Conservation (phyloP, 2,113 vertebrate genomes). For the Ptychochromis oligacanthus region DNA sequence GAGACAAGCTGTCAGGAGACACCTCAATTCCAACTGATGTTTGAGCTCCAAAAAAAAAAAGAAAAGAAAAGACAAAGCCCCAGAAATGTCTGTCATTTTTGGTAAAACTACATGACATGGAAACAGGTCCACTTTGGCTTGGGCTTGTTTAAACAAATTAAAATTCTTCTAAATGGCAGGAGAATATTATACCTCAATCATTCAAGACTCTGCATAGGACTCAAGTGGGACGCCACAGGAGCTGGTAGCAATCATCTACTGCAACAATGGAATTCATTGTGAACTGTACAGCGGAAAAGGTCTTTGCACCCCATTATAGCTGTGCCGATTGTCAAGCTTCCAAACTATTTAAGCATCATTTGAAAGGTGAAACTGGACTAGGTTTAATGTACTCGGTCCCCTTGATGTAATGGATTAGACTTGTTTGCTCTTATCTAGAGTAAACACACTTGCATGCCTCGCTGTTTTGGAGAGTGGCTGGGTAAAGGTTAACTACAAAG, state of each 20-base stretch:
- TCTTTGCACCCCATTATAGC: slow-evolving; percentile 7
- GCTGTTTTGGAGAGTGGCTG: slow-evolving; percentile 52
- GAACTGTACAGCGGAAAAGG: slow-evolving; percentile 1
- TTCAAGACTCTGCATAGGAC: not conserved
- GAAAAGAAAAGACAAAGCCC: not conserved
- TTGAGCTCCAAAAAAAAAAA: not conserved
- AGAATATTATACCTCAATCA: slow-evolving; percentile 6
- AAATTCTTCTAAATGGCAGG: not conserved
- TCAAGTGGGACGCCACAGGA: not conserved
- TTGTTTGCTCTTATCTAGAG: slow-evolving; percentile 64
- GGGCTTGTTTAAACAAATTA: not conserved
- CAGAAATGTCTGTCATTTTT: slow-evolving; percentile 19
- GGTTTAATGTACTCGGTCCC: slow-evolving; percentile 25
- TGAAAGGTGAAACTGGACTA: slow-evolving; percentile 33
- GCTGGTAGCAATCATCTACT: not conserved
- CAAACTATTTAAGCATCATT: slow-evolving; percentile 42
- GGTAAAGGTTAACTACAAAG: slow-evolving; percentile 78
- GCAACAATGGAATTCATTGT: slow-evolving; percentile 39
- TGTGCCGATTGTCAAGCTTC: not conserved
- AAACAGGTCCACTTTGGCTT: slow-evolving; percentile 9
- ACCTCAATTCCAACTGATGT: slow-evolving; percentile 4
- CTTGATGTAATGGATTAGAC: slow-evolving; percentile 34
- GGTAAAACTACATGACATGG: slow-evolving; percentile 14
- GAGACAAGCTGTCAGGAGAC: slow-evolving; percentile 41
- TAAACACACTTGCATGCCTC: slow-evolving; percentile 61